Evolutionary conservation across 1,140 invertebrate genomes (phyloP).

Genomic region (Periplaneta americana): DNA sequence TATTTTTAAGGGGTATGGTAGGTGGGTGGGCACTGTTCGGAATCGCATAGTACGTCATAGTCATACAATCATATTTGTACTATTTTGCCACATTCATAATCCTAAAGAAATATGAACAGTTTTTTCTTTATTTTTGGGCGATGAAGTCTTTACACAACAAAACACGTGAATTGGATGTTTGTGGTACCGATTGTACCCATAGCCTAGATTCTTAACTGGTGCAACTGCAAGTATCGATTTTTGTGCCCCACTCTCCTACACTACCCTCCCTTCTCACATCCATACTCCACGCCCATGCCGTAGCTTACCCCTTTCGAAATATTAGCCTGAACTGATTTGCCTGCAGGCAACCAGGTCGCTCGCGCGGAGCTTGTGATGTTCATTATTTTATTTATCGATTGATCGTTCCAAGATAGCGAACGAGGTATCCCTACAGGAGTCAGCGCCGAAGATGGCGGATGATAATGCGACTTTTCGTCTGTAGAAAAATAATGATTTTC

Average conservation of each 20-base stretch:
- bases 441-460: not conserved
- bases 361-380: not conserved
- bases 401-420: not conserved
- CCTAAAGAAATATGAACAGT: too few relatives aligned
- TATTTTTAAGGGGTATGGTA: too few relatives aligned
- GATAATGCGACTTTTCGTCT: not conserved
- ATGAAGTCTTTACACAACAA: too few relatives aligned
- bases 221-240: not conserved
- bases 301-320: not conserved
- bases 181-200: not conserved
- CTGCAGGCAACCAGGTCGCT: not conserved
- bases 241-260: not conserved
- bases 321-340: not conserved
- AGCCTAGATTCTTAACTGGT: not conserved
- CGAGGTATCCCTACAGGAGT: not conserved
- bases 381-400: not conserved
- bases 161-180: too few relatives aligned
- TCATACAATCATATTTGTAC: too few relatives aligned
- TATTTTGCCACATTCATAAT: too few relatives aligned
- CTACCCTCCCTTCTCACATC: not conserved
- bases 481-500: too few relatives aligned
- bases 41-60: too few relatives aligned
- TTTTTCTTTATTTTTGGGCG: too few relatives aligned
- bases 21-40: too few relatives aligned
- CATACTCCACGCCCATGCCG: not conserved